phyloP scores from a whole-genome alignment of 2,113 vertebrate species.

The Chamaea fasciata region DNA sequence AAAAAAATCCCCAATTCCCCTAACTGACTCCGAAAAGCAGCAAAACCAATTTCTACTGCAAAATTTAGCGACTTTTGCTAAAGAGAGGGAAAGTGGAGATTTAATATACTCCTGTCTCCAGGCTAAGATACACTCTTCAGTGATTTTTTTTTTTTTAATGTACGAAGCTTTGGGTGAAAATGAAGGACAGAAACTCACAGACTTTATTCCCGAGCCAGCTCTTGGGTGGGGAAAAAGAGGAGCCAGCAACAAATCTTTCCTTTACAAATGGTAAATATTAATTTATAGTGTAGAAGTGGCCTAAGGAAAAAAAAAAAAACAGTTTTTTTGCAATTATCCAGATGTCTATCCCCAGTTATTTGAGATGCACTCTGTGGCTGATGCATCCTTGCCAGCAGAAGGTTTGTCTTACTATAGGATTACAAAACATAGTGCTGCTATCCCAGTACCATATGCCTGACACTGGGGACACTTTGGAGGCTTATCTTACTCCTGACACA shows the following conservation, averaged over 20 bases:
- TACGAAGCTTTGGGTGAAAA: background rate
- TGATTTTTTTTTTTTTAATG: background rate
- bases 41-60: background rate
- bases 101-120: background rate
- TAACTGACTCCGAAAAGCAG: background rate
- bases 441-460: background rate
- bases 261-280: background rate
- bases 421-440: background rate
- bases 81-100: background rate
- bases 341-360: background rate
- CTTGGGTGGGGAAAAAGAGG: background rate
- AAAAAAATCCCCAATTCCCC: background rate
- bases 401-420: background rate
- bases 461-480: background rate
- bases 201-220: background rate
- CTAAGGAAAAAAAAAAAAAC: background rate
- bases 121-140: background rate
- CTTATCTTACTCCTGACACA: background rate
- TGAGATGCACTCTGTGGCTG: background rate
- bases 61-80: background rate
- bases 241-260: background rate
- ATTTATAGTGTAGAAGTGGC: background rate
- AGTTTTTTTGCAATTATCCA: background rate
- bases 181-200: background rate
- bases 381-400: background rate